A percentile compares a stretch with the other conserved stretches of the same genome.
Evolutionary conservation across 1,140 invertebrate genomes (phyloP).

Genomic region (Mya arenaria): DNA sequence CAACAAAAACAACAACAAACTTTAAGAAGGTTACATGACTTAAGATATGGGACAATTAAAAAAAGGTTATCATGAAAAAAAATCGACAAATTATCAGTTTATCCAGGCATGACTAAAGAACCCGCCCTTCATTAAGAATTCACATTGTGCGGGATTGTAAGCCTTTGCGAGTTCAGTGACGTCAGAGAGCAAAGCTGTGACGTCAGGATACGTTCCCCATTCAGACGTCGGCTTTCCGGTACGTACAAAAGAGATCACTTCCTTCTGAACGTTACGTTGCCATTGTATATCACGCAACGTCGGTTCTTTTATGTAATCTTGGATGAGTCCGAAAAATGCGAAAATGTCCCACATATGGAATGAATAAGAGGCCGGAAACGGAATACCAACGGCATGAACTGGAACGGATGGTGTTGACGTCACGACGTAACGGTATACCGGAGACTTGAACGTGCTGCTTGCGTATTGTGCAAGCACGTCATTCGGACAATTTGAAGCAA

Average conservation of each 20-base stretch:
- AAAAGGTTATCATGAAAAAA: too few relatives aligned
- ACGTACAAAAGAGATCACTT: slow-evolving; percentile 64
- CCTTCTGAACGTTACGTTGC: slow-evolving; percentile 58
- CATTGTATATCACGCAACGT: slow-evolving; percentile 60
- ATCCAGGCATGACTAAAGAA: slow-evolving; percentile 50
- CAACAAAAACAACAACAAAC: too few relatives aligned
- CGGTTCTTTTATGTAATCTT: slow-evolving; percentile 57
- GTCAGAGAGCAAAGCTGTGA: slow-evolving; percentile 50
- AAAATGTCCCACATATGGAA: slow-evolving; percentile 71
- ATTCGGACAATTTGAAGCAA: slow-evolving; percentile 61
- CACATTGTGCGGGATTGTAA: slow-evolving; percentile 37
- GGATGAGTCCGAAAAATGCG: slow-evolving; percentile 69
- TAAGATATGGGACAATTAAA: too few relatives aligned
- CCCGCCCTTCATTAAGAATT: slow-evolving; percentile 40
- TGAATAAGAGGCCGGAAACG: slow-evolving; percentile 59
- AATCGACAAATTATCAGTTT: too few relatives aligned
- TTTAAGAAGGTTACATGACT: too few relatives aligned
- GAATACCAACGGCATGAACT: slow-evolving; percentile 55
- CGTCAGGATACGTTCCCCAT: slow-evolving; percentile 57
- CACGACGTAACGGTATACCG: slow-evolving; percentile 65
- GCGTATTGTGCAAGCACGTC: slow-evolving; percentile 55
- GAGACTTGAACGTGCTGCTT: slow-evolving; percentile 47
- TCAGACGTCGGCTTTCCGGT: slow-evolving; percentile 56
- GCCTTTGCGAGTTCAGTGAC: background rate
- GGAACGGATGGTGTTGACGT: slow-evolving; percentile 61